Conservation (phyloP, 1,140 invertebrate species). For the Drosophila grimshawi region DNA sequence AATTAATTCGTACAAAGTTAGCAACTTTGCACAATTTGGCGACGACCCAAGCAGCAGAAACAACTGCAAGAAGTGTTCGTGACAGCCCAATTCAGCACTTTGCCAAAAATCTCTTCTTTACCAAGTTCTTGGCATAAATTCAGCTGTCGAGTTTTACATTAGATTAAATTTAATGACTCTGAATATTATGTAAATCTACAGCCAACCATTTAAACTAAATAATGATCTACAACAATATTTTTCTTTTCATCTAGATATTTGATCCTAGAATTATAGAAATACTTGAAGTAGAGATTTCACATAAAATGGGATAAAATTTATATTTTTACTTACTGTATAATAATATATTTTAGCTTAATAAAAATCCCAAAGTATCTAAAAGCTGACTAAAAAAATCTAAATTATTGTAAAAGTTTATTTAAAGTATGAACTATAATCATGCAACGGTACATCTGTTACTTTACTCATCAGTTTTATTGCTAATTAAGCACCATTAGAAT, state of each 20-base stretch:
- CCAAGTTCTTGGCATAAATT: conserved; percentile 57
- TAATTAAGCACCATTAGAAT: conserved; percentile 1
- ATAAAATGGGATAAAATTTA: no score
- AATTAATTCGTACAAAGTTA: conserved; percentile 74
- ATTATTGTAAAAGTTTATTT: no score
- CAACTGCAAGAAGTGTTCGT: conserved; percentile 9
- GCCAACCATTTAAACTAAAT: no score
- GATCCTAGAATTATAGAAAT: no score
- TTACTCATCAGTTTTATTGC: background rate
- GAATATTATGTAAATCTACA: conserved; percentile 8
- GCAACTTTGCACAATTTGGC: conserved; percentile 75
- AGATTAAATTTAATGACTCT: conserved; percentile 12
- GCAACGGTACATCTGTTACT: background rate
- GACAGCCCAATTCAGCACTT: conserved; percentile 39
- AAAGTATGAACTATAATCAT: background rate
- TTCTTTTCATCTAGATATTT: background rate
- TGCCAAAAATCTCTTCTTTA: conserved; percentile 48
- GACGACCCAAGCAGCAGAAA: conserved; percentile 30
- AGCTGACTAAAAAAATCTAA: background rate
- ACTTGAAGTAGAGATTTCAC: no score
- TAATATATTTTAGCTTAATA: no score
- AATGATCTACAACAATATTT: no score
- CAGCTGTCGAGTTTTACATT: conserved; percentile 26
- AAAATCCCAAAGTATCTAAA: no score
- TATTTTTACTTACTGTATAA: no score